A percentile compares a stretch with the other conserved stretches of the same genome.
phyloP scores from a whole-genome alignment of 2,888 invertebrate genomes.

The Phymatocera aterrima region DNA sequence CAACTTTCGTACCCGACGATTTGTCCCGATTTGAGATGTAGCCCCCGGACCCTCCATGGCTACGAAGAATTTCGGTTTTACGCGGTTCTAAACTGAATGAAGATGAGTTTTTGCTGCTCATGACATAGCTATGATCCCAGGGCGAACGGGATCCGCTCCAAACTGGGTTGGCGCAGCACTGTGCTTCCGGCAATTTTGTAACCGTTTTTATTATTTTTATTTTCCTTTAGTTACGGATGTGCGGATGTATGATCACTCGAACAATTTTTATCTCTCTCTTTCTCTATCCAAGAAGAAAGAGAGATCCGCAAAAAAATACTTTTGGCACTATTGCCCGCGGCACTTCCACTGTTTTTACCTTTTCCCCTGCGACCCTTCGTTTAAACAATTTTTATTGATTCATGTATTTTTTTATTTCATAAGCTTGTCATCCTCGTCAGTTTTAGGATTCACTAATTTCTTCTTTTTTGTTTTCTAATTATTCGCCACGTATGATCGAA shows the following conservation, averaged over 20 bases:
- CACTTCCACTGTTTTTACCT: too few species aligned
- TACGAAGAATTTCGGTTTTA: background rate
- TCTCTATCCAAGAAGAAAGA: too few species aligned
- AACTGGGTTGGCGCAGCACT: background rate
- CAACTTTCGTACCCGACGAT: background rate
- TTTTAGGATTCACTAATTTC: too few species aligned
- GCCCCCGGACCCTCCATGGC: slow-evolving; percentile 22
- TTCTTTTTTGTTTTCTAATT: background rate
- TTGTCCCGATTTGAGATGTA: background rate
- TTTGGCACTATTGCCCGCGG: too few species aligned
- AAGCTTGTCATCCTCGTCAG: background rate
- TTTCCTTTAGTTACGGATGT: background rate
- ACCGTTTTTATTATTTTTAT: slow-evolving; percentile 5
- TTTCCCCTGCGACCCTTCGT: too few species aligned
- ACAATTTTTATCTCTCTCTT: too few species aligned
- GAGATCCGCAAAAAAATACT: too few species aligned
- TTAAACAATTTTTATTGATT: background rate
- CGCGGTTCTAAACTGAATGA: slow-evolving; percentile 23
- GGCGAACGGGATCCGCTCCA: slow-evolving; percentile 35
- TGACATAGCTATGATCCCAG: slow-evolving; percentile 56
- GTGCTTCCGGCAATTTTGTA: background rate
- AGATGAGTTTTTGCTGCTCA: slow-evolving; percentile 56
- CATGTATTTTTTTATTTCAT: background rate
- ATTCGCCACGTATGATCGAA: background rate
- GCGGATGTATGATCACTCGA: too few species aligned